Evolutionary conservation across 2,888 invertebrate species (phyloP).

Genomic region (Megalurothrips usitatus): DNA sequence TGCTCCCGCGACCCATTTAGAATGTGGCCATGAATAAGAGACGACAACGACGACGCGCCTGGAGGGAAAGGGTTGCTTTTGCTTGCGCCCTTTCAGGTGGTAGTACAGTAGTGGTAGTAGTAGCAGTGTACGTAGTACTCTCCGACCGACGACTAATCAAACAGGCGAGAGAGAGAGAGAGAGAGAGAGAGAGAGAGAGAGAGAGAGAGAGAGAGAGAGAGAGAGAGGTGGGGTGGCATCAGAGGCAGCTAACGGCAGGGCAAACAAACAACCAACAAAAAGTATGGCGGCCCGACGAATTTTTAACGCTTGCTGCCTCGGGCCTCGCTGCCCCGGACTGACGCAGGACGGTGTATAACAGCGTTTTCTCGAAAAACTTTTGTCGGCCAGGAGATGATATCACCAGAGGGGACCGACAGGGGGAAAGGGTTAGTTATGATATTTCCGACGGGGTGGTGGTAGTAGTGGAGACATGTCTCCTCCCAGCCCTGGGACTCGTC

Average conservation of each 20-base stretch:
- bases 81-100: too few species aligned
- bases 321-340: too few species aligned
- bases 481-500: not conserved
- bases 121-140: too few species aligned
- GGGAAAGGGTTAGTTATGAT: slow-evolving; percentile 9
- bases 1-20: not conserved
- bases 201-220: not conserved
- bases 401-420: not conserved
- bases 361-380: not conserved
- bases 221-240: not conserved
- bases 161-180: not conserved
- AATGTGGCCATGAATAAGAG: not conserved
- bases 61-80: not conserved
- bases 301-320: not conserved
- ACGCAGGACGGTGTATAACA: too few species aligned
- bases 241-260: not conserved
- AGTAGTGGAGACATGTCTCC: not conserved
- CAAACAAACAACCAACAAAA: not conserved
- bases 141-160: too few species aligned
- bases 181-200: not conserved
- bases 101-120: too few species aligned
- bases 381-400: not conserved
- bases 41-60: not conserved
- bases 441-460: not conserved
- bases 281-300: not conserved